Base-by-base conservation (phyloP, 2,888 invertebrate species). In the Coronaproctus castanopsis region DNA sequence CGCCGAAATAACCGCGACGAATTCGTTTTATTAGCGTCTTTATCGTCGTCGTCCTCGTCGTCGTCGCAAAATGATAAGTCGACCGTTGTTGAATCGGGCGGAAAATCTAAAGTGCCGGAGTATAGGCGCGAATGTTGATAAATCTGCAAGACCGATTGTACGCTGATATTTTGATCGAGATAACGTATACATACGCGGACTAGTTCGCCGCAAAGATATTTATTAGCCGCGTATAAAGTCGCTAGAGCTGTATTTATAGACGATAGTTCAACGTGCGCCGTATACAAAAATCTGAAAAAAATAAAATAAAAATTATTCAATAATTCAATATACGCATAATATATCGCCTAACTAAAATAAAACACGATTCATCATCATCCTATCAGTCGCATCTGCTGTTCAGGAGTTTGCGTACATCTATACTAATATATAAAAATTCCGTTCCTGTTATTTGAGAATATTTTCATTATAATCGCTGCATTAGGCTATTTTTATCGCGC, bases 161-260 rank as follows among this genome's bases (percentile, higher is more conserved):
- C 75, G 61, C 76, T 77, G 24, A 87, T 70, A 69, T 81, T 78
- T 59, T 75, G 75, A 64, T 80, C 80, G 51, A 87, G 75, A 59
- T 80, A 81, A 24, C 77, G 74, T 22, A 83, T 79, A 67, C 85
- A 85, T 61, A 80, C 75, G 63, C 79, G 77, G 1, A 82, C 81
- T 57, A 87, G 74, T 21, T 79, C 80, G 3, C 80, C 77, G 66
- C 86, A 82, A 54, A 84, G 74, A 68, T 85, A 83, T 67, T 83
- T 82, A 68, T 85, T 81, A 21, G 85, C 84, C 1, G 83, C 82
- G 64, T 82, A 80, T 23, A 87, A 76, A 0, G 86, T 78, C 50
- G 79, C 77, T 22, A 87, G 74, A 3, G 85, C 83, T 1, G 81
- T 81, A 18, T 74, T 74, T 10, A 81, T 78, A 0, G 80, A 78